These are phyloP conservation scores for Diaphora mendica DNA, from an alignment of 2,888 invertebrate species.

Conservation along the genomic window DNA sequence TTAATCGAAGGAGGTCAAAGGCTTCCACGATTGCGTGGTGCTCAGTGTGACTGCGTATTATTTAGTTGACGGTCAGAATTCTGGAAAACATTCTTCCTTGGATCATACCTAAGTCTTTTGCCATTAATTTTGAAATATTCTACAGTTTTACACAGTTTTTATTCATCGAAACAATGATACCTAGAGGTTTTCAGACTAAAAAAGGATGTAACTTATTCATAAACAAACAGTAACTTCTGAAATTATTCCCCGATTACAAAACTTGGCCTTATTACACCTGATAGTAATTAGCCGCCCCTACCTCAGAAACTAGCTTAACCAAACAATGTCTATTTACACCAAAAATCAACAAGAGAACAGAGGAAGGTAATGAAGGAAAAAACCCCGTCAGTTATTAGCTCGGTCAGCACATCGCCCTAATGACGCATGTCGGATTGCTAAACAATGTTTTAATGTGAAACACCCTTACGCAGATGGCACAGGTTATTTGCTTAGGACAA, in stretches of 20 bases:
- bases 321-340: slow-evolving; percentile 19
- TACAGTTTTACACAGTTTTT: too few relatives aligned
- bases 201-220: neutral
- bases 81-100: too few relatives aligned
- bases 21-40: too few relatives aligned
- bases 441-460: slow-evolving; percentile 84
- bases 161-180: too few relatives aligned
- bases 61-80: too few relatives aligned
- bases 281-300: neutral
- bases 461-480: slow-evolving; percentile 79
- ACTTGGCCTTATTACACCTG: neutral
- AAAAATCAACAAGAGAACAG: slow-evolving; percentile 29
- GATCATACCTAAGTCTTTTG: too few relatives aligned
- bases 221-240: neutral
- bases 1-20: too few relatives aligned
- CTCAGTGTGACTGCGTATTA: too few relatives aligned
- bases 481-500: slow-evolving; percentile 84
- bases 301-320: neutral
- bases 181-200: neutral
- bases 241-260: neutral
- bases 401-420: slow-evolving; percentile 76
- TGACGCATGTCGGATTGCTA: slow-evolving; percentile 78
- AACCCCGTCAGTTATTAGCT: slow-evolving; percentile 59
- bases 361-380: slow-evolving; percentile 69
- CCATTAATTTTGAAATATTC: too few relatives aligned